Evolutionary conservation across 2,113 vertebrate species (phyloP), one percentile per base, ranked within the genome.

Genomic region (Rousettus leschenaultii): DNA sequence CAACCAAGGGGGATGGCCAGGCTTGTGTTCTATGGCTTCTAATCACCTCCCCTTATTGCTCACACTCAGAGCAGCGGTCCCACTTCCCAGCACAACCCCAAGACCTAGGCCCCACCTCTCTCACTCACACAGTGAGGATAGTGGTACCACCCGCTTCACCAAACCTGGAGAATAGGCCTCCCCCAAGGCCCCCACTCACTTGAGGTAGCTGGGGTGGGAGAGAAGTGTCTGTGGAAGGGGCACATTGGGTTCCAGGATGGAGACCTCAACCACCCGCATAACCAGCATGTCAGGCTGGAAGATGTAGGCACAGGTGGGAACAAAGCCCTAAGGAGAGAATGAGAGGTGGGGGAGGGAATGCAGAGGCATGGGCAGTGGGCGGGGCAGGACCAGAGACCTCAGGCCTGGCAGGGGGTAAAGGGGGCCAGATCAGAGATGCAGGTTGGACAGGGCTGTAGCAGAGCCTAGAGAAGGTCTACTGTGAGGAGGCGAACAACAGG

Each of bases 221-320:
- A 97, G 80, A 61, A 99, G 40, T 0, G 98, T 99, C 94, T 99
- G 99, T 13, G 93, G 94, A 35, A 98, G 92, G 33, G 98, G 95
- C 22, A 97, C 95, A 28, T 97, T 98, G 0, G 98, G 98, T 95
- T 99, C 98, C 95, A 99, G 98, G 77, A 99, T 92, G 5, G 99
- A 98, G 38, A 99, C 98, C 86, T 99, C 98, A 4, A 98, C 97
- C 0, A 98, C 98, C 91, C 99, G 98, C 91, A 99, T 98, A 30
- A 99, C 98, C 97, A 99, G 99, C 93, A 99, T 98, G 96, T 99
- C 99, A 18, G 99, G 99, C 98, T 99, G 99, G 98, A 99, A 99
- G 95, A 99, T 93, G 97, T 99, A 99, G 66, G 98, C 98, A 97
- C 99, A 99, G 0, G 98, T 97, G 45, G 98, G 98, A 1, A 98